Percentiles rank a stretch among this genome's conserved stretches.
Conservation (phyloP, 2,888 invertebrate genomes). For the Pemphredon lugubris region DNA sequence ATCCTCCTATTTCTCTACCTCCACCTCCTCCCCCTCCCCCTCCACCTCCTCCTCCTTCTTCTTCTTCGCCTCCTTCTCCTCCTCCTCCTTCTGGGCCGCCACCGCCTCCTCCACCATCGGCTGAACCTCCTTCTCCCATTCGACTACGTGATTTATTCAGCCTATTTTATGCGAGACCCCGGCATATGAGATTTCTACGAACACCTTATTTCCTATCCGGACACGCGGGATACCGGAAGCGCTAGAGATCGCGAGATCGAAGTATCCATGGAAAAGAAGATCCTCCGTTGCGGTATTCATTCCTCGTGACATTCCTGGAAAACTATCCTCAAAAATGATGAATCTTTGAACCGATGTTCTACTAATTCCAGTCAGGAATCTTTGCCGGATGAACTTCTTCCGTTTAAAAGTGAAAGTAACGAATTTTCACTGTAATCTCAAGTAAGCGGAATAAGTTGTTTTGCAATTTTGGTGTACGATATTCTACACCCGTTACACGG, state of each 20-base stretch:
- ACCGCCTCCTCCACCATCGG: conserved; percentile 1
- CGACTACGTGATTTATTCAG: conserved; percentile 75
- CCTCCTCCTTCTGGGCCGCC: neutral
- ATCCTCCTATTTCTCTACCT: conserved; percentile 9
- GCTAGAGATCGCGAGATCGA: conserved; percentile 47
- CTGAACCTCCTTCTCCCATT: conserved; percentile 38
- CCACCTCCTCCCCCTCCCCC: conserved; percentile 8
- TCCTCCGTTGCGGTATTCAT: conserved; percentile 1
- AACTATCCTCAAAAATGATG: too few species aligned
- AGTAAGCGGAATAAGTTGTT: conserved; percentile 58
- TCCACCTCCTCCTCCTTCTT: conserved; percentile 21
- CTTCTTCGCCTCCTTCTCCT: conserved; percentile 17
- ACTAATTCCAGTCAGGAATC: too few species aligned
- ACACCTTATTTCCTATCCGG: conserved; percentile 73
- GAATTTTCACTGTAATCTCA: neutral
- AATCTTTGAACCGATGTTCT: too few species aligned
- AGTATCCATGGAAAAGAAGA: conserved; percentile 31
- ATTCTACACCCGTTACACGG: conserved; percentile 60
- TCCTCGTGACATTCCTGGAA: neutral
- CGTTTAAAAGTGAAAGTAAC: too few species aligned
- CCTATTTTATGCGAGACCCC: conserved; percentile 74
- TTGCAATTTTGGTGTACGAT: conserved; percentile 70
- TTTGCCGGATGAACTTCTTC: too few species aligned
- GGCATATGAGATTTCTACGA: conserved; percentile 76
- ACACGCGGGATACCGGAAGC: conserved; percentile 44